Base-by-base conservation (phyloP, 2,888 invertebrate species). In the Ectobius pallidus region DNA sequence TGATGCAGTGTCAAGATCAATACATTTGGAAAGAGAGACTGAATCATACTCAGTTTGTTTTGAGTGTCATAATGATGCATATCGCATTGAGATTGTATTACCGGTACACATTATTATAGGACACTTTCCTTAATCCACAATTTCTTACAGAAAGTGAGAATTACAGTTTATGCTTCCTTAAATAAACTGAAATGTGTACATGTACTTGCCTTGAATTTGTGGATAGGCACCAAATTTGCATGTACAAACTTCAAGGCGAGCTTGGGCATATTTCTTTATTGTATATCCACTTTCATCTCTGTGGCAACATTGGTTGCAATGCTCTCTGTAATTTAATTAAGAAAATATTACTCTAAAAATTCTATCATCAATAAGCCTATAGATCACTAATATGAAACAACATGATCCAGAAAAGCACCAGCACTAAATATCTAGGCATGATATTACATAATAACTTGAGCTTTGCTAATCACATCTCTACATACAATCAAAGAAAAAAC, bases 181-280 rank as follows among this genome's bases (percentile, higher is more conserved):
- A n/a, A n/a, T n/a, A n/a, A n/a, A n/a, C n/a, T n/a, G n/a, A n/a
- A n/a, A n/a, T n/a, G n/a, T n/a, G n/a, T n/a, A n/a, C n/a, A n/a
- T n/a, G n/a, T 39, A 44, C 46, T n/a, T 44, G 89, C 89, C 89
- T 87, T 97, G 95, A 79, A 98, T 96, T 87, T 99, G 98, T 49
- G 99, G 98, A 87, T 96, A 99, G 7, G 96, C 93, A 73, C 96
- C 96, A 86, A 99, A 96, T 86, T 99, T 99, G 84, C 99, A 99
- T 68, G 97, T 97, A 82, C 99, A 99, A 6, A 99, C 97, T 87
- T 97, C 96, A 52, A 99, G 85, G 73, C 95, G 89, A 0, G 97
- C 99, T 81, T 91, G 93, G 0, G 97, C 93, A 82, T 96, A 99
- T 73, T 91, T 91, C 84, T 92, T 92, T 1, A 83, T 80, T 14